Evolutionary conservation across 2,113 vertebrate genomes (phyloP).

Genomic region (Malurus alboscapulatus): DNA sequence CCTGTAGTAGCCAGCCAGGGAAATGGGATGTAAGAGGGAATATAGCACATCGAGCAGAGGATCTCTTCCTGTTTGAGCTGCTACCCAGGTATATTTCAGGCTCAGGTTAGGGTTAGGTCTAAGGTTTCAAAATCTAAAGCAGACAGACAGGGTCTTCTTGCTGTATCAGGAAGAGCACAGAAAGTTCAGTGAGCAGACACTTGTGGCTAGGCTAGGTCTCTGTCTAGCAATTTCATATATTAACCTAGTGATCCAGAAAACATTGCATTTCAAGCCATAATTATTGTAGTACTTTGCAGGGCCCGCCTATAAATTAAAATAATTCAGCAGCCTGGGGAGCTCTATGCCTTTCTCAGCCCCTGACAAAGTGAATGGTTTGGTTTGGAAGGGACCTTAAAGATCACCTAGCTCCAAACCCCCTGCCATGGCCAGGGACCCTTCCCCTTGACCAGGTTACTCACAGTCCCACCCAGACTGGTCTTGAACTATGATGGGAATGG

Average conservation of each 20-base stretch:
- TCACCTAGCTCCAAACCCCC: neutral
- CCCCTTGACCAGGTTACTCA: neutral
- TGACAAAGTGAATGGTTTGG: neutral
- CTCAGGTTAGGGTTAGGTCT: neutral
- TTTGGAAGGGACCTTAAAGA: neutral
- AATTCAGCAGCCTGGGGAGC: neutral
- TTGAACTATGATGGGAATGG: neutral
- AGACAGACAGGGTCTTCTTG: neutral
- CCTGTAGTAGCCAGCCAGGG: neutral
- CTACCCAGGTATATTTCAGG: neutral
- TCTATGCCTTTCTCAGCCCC: neutral
- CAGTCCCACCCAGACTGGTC: neutral
- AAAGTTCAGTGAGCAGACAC: neutral
- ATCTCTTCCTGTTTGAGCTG: neutral
- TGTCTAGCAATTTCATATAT: neutral
- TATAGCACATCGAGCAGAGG: rapidly evolving
- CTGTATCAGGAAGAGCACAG: neutral
- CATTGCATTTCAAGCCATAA: neutral
- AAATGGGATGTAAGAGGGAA: neutral
- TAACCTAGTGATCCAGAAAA: neutral
- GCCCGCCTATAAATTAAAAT: neutral
- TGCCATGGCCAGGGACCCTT: neutral
- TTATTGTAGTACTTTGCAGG: neutral
- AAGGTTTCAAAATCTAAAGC: neutral
- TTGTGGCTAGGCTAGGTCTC: neutral